Conservation (phyloP, 2,797 vertebrate genomes). For the Artibeus jamaicensis region DNA sequence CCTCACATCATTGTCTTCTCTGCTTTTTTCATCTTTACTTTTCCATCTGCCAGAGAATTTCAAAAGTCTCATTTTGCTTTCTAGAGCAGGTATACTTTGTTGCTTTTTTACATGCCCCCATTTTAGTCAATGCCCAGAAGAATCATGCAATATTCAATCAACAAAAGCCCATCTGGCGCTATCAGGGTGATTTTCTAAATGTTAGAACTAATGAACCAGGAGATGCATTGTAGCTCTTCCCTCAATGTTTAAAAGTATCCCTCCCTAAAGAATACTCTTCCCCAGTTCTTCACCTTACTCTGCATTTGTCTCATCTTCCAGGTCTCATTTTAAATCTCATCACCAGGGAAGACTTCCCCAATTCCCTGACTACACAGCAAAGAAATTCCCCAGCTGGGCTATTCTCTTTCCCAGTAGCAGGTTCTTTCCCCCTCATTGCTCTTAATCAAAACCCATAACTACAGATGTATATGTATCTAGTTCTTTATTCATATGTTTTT, state of each 20-base stretch:
- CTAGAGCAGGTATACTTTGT: background rate
- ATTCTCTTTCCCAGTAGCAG: background rate
- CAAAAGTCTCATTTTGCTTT: background rate
- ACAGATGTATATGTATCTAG: background rate
- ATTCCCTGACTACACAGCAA: background rate
- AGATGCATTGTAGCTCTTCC: background rate
- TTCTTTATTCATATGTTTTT: background rate
- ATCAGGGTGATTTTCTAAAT: background rate
- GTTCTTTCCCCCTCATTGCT: background rate
- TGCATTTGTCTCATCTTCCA: background rate
- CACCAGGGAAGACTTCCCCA: background rate
- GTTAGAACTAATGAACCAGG: background rate
- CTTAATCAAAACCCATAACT: background rate
- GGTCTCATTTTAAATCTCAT: background rate
- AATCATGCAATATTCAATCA: background rate
- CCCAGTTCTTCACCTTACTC: background rate
- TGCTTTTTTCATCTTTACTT: background rate
- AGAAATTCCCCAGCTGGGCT: background rate
- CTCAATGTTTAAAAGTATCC: background rate
- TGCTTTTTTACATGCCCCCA: background rate
- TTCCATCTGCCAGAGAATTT: background rate
- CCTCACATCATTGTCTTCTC: background rate
- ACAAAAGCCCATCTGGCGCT: background rate
- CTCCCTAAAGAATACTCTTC: background rate
- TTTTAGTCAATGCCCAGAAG: background rate